Percentiles rank a stretch among this genome's conserved stretches.
These are phyloP conservation scores for Phymatocera aterrima DNA, from an alignment of 2,888 invertebrate genomes.

Conservation along the genomic window DNA sequence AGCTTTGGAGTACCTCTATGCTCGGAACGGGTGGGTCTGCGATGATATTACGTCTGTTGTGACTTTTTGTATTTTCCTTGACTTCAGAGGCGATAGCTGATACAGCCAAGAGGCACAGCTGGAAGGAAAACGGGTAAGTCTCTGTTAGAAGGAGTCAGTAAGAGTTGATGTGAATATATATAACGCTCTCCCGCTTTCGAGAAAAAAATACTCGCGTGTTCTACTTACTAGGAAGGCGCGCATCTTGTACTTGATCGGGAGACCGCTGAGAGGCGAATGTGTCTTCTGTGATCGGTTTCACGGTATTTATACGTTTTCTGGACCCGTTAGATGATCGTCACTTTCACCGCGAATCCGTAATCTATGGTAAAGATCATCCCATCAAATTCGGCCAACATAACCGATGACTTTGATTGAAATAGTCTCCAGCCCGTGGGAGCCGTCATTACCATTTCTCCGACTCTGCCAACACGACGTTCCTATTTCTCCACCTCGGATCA, in stretches of 20 bases:
- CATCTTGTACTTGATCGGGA: conserved; percentile 55
- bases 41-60: conserved; percentile 53
- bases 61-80: conserved; percentile 47
- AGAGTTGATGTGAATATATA: no score
- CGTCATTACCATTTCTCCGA: conserved; percentile 5
- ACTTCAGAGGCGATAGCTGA: conserved; percentile 49
- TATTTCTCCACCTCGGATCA: conserved; percentile 34
- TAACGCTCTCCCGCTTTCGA: no score
- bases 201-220: no score
- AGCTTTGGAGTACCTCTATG: neutral
- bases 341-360: conserved; percentile 55
- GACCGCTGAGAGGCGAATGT: conserved; percentile 55
- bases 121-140: conserved; percentile 27
- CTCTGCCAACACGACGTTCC: conserved; percentile 5
- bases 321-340: conserved; percentile 47
- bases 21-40: neutral
- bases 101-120: conserved; percentile 56
- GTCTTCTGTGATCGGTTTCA: conserved; percentile 50
- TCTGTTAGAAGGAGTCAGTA: no score
- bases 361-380: neutral
- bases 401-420: conserved; percentile 17
- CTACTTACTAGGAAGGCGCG: conserved; percentile 59
- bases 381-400: conserved; percentile 16
- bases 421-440: neutral
- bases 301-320: conserved; percentile 59